Evolutionary conservation across 2,113 vertebrate genomes (phyloP).

Genomic region (Oceanites oceanicus): DNA sequence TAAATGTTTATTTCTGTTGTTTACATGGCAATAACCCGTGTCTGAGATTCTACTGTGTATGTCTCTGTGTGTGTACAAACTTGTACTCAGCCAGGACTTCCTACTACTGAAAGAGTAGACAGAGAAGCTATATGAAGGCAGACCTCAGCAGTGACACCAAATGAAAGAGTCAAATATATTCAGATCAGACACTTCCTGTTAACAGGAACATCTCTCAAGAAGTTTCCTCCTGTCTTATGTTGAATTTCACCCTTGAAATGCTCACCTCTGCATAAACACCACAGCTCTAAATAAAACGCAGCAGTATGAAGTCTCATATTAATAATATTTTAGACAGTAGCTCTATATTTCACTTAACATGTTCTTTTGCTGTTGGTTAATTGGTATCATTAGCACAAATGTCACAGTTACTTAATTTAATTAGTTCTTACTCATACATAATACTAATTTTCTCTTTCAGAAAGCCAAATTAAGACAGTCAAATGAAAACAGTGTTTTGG

Average conservation of each 20-base stretch:
- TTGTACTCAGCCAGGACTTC: not conserved
- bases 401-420: conserved; percentile 50
- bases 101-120: not conserved
- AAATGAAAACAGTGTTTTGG: not conserved
- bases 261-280: not conserved
- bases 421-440: conserved; percentile 37
- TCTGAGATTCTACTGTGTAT: not conserved
- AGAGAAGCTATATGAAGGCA: not conserved
- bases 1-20: not conserved
- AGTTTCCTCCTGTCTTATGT: not conserved
- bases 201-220: not conserved
- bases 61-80: not conserved
- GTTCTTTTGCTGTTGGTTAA: conserved; percentile 27
- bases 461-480: not conserved
- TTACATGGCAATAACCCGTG: not conserved
- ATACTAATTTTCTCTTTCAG: conserved; percentile 17
- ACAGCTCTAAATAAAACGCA: not conserved
- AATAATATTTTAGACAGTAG: conserved; percentile 10
- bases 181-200: not conserved
- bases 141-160: not conserved
- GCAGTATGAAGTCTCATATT: not conserved
- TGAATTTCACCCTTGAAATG: not conserved
- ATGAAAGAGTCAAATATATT: not conserved
- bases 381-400: conserved; percentile 51
- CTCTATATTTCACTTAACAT: conserved; percentile 13